A percentile compares a stretch with the other conserved stretches of the same genome.
Conservation (phyloP, 2,113 vertebrate genomes). For the Phycodurus eques region DNA sequence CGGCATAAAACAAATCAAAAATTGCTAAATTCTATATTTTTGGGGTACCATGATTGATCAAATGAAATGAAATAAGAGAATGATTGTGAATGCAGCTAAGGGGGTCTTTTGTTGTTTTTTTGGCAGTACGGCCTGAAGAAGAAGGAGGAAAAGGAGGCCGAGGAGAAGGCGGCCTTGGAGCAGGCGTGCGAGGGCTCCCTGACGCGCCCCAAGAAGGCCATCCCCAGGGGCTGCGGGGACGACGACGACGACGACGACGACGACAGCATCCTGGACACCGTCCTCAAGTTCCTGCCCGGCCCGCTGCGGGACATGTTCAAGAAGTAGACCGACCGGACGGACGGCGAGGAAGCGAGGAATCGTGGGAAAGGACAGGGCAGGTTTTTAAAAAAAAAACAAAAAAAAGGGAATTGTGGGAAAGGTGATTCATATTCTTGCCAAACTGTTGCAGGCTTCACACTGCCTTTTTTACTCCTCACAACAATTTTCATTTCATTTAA, state of each 20-base stretch:
- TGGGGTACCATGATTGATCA: too few relatives aligned
- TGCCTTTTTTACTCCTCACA: conserved; percentile 60
- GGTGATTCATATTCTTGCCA: conserved; percentile 31
- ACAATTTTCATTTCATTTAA: conserved; percentile 13
- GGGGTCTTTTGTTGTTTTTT: neutral
- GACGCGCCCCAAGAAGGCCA: conserved; percentile 94
- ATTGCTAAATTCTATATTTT: too few relatives aligned
- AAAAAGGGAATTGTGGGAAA: neutral
- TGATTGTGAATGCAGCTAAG: too few relatives aligned
- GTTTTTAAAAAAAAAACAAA: too few relatives aligned
- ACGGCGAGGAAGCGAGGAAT: neutral
- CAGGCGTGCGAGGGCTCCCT: conserved; percentile 95
- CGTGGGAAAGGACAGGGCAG: neutral
- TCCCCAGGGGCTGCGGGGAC: conserved; percentile 90
- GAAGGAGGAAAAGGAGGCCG: conserved; percentile 97
- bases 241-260: conserved; percentile 94
- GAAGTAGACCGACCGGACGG: conserved; percentile 78
- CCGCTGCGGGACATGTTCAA: conserved; percentile 99
- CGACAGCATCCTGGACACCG: conserved; percentile 92
- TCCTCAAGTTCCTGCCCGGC: conserved; percentile 96
- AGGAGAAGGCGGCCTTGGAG: conserved; percentile 96
- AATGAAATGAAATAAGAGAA: too few relatives aligned
- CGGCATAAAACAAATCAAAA: too few relatives aligned
- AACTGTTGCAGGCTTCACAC: conserved; percentile 69
- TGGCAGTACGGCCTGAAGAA: conserved; percentile 94